A percentile compares a stretch with the other conserved stretches of the same genome.
Conservation (phyloP, 2,797 vertebrate species). For the Margarornis squamiger region DNA sequence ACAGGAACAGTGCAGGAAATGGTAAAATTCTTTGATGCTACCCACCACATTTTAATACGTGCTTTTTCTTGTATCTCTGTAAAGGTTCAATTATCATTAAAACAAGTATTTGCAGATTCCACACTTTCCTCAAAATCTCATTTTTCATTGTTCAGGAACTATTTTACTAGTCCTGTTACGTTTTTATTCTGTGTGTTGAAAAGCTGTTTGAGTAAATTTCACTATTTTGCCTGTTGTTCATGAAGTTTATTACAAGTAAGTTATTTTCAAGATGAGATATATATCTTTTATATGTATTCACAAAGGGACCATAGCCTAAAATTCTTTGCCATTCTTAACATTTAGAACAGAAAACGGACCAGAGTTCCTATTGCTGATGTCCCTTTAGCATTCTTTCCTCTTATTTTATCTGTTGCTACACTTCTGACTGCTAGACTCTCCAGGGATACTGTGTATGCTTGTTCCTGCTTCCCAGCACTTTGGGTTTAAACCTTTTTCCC, state of each 20-base stretch:
- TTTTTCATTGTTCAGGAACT: neutral
- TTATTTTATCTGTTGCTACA: neutral
- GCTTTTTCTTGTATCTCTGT: neutral
- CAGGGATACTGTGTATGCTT: neutral
- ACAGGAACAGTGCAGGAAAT: constrained; percentile 24
- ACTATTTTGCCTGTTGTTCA: neutral
- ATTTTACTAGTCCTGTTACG: neutral
- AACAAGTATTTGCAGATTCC: neutral
- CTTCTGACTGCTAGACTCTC: neutral
- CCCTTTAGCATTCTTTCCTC: neutral
- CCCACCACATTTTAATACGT: neutral
- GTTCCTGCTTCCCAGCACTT: neutral
- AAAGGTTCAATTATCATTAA: neutral
- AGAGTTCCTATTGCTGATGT: neutral
- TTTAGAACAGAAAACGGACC: neutral
- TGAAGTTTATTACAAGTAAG: neutral
- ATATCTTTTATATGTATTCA: neutral
- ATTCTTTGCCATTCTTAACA: neutral
- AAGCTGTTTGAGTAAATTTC: neutral
- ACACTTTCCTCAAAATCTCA: neutral
- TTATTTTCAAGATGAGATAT: neutral
- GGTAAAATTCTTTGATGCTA: constrained; percentile 4
- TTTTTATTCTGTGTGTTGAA: neutral
- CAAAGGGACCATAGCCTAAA: neutral
- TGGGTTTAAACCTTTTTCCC: neutral